Evolutionary conservation across 2,797 vertebrate genomes (phyloP).

Genomic region (Podarcis lilfordi): DNA sequence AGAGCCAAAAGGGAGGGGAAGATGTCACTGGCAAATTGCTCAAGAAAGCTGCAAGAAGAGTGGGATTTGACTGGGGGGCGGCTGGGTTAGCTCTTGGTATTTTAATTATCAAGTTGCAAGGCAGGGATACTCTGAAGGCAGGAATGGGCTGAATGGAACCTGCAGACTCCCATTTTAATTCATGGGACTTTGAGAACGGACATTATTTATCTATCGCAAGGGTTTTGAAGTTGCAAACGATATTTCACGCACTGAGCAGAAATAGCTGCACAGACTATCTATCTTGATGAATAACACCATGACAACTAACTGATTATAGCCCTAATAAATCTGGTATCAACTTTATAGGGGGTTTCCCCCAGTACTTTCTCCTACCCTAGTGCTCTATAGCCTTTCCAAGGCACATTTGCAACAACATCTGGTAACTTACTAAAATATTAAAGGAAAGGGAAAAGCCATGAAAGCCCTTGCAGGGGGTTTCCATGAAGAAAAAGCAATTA

Average conservation of each 20-base stretch:
- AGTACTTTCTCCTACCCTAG: neutral
- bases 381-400: neutral
- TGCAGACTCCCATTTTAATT: neutral
- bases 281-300: neutral
- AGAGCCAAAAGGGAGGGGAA: neutral
- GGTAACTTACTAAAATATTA: conserved; percentile 13
- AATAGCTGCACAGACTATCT: neutral
- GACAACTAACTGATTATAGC: neutral
- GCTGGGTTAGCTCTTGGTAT: neutral
- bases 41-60: neutral
- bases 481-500: conserved; percentile 31
- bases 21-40: neutral
- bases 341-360: too few species aligned
- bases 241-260: neutral
- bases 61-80: neutral
- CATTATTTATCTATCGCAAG: neutral
- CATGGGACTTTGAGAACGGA: neutral
- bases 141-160: neutral
- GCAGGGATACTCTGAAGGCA: too few species aligned
- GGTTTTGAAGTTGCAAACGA: neutral
- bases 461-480: neutral
- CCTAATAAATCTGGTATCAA: neutral
- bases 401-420: neutral
- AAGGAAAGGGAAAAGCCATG: neutral
- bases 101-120: neutral